Conservation (phyloP, 1,140 invertebrate genomes). For the Ceratina calcarata region DNA sequence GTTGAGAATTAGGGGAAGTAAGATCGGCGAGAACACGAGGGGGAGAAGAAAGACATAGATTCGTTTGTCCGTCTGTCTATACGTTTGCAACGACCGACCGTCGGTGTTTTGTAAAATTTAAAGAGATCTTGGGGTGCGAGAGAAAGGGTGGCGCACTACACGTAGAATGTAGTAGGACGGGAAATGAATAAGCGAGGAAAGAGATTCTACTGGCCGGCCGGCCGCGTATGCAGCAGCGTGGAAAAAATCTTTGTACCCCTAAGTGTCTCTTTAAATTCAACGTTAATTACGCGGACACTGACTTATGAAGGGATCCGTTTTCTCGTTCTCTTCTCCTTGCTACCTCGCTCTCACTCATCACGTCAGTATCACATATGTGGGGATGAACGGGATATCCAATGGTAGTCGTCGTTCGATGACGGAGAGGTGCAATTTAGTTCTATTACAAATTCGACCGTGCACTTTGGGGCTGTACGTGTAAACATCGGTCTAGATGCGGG, state of each 20-base stretch:
- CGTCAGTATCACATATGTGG: too few relatives aligned
- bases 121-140: conserved; percentile 50
- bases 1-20: background rate
- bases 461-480: conserved; percentile 49
- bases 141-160: background rate
- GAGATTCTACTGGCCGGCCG: conserved; percentile 39
- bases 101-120: conserved; percentile 64
- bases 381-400: too few relatives aligned
- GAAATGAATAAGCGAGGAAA: conserved; percentile 50
- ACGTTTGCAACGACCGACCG: conserved; percentile 8
- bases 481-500: conserved; percentile 56
- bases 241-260: conserved; percentile 12
- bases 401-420: too few relatives aligned
- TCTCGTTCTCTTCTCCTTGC: too few relatives aligned
- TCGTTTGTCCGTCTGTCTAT: conserved; percentile 28
- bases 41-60: conserved; percentile 29
- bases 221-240: background rate
- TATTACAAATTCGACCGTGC: too few relatives aligned
- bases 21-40: conserved; percentile 8
- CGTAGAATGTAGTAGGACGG: conserved; percentile 15
- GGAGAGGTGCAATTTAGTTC: too few relatives aligned
- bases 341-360: background rate
- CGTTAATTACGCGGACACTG: conserved; percentile 37
- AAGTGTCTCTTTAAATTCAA: conserved; percentile 40
- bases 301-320: too few relatives aligned